Percentiles rank a stretch among this genome's conserved stretches.
phyloP scores from a whole-genome alignment of 1,140 invertebrate species.

The Tribolium castaneum region DNA sequence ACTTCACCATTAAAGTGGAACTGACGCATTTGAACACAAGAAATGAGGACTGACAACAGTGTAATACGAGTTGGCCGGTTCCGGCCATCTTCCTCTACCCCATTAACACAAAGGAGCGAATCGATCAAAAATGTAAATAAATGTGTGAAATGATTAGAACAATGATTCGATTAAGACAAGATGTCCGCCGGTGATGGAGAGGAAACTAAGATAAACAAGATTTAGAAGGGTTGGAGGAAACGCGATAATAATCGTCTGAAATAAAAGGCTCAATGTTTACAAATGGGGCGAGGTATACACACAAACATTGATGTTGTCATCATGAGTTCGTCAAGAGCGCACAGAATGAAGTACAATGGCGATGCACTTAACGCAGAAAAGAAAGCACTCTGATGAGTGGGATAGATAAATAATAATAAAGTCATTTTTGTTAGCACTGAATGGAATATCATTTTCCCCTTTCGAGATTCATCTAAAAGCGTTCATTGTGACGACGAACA shows the following conservation, averaged over 20 bases:
- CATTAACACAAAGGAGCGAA: slow-evolving; percentile 10
- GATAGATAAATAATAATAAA: slow-evolving; percentile 46
- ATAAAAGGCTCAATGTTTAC: slow-evolving; percentile 47
- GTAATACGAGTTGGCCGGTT: slow-evolving; percentile 30
- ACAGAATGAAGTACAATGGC: slow-evolving; percentile 31
- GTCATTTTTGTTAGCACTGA: slow-evolving; percentile 39
- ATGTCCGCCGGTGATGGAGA: slow-evolving; percentile 14
- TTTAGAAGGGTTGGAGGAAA: slow-evolving; percentile 38
- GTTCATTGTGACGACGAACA: not conserved
- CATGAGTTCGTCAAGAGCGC: slow-evolving; percentile 12
- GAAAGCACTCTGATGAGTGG: slow-evolving; percentile 39
- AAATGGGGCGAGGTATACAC: slow-evolving; percentile 28
- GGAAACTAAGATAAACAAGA: slow-evolving; percentile 27
- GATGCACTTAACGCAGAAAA: slow-evolving; percentile 41
- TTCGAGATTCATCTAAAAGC: slow-evolving; percentile 21
- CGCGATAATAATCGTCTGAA: slow-evolving; percentile 45
- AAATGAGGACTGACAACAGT: slow-evolving; percentile 20
- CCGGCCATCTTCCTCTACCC: not conserved
- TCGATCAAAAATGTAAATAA: not conserved
- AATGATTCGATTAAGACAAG: slow-evolving; percentile 19
- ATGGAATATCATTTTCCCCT: slow-evolving; percentile 39
- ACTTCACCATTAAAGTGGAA: slow-evolving; percentile 28
- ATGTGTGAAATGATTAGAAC: not conserved
- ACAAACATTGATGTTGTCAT: slow-evolving; percentile 26
- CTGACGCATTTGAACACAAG: slow-evolving; percentile 23